Conservation (phyloP, 2,797 vertebrate species). For the Capromys pilorides region DNA sequence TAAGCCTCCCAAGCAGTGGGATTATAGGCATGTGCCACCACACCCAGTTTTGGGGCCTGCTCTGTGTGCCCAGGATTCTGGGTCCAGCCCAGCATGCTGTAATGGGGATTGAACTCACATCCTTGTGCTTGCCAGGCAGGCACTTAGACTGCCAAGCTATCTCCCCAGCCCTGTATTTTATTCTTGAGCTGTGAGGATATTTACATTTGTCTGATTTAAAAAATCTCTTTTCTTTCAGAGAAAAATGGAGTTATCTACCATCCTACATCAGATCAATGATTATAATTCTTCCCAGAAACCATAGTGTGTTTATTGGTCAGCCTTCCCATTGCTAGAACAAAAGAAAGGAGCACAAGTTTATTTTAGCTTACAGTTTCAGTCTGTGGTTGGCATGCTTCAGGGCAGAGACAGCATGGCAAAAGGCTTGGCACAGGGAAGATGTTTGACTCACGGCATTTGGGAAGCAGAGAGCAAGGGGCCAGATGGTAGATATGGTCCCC, state of each 20-base stretch:
- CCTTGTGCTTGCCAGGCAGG: too few relatives aligned
- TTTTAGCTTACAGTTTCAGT: not conserved
- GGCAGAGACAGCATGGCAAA: not conserved
- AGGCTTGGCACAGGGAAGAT: not conserved
- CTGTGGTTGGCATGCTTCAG: not conserved
- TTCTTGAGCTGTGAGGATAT: slow-evolving; percentile 52
- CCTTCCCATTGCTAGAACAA: not conserved
- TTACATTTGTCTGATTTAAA: slow-evolving; percentile 9
- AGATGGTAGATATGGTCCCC: not conserved
- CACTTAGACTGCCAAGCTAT: too few relatives aligned
- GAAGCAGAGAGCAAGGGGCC: not conserved
- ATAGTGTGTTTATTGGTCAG: not conserved
- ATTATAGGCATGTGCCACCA: too few relatives aligned
- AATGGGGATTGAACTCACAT: too few relatives aligned
- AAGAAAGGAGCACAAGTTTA: not conserved
- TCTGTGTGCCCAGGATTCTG: too few relatives aligned
- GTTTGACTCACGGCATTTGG: not conserved
- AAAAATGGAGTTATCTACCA: slow-evolving; percentile 6
- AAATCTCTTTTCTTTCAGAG: slow-evolving; percentile 63
- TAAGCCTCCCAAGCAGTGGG: too few relatives aligned
- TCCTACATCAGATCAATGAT: slow-evolving; percentile 24
- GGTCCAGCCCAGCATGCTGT: too few relatives aligned
- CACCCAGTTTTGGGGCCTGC: too few relatives aligned
- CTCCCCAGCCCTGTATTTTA: not conserved
- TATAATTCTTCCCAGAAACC: not conserved